Evolutionary conservation across 2,113 vertebrate species (phyloP).

Genomic region (Progne subis): DNA sequence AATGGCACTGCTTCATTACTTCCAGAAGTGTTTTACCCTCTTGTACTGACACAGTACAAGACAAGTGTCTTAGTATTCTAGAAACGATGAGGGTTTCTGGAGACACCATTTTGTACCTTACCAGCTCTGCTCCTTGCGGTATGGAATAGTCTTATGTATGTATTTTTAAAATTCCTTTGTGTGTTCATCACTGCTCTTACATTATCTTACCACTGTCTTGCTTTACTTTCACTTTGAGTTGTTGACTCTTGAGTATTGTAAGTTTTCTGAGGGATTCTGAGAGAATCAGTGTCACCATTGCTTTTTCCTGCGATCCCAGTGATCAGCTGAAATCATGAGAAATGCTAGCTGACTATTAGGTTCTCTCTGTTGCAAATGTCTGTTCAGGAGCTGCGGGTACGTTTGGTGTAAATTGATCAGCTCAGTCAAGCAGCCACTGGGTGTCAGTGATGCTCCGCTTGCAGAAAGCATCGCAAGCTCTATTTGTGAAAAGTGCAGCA

Average conservation of each 20-base stretch:
- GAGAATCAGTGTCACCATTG: not conserved
- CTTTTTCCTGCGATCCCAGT: not conserved
- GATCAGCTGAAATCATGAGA: not conserved
- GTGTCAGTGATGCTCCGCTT: constrained; percentile 41
- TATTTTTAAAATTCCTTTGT: rapidly evolving
- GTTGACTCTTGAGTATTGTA: not conserved
- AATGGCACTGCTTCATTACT: not conserved
- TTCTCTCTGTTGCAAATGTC: not conserved
- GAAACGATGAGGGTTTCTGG: not conserved
- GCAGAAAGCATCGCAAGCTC: not conserved
- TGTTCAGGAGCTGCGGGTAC: not conserved
- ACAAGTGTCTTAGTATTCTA: not conserved
- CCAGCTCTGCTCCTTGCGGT: not conserved
- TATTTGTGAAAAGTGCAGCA: rapidly evolving
- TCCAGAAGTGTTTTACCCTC: not conserved
- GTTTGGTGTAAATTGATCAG: not conserved
- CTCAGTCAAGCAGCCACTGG: constrained; percentile 24
- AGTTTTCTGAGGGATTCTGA: not conserved
- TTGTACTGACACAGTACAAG: not conserved
- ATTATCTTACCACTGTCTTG: not conserved
- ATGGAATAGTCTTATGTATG: rapidly evolving
- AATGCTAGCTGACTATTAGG: not conserved
- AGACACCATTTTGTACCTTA: not conserved
- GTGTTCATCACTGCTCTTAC: not conserved
- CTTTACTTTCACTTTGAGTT: not conserved